Conservation (phyloP, 2,888 invertebrate genomes). For the Morinoia aosen region DNA sequence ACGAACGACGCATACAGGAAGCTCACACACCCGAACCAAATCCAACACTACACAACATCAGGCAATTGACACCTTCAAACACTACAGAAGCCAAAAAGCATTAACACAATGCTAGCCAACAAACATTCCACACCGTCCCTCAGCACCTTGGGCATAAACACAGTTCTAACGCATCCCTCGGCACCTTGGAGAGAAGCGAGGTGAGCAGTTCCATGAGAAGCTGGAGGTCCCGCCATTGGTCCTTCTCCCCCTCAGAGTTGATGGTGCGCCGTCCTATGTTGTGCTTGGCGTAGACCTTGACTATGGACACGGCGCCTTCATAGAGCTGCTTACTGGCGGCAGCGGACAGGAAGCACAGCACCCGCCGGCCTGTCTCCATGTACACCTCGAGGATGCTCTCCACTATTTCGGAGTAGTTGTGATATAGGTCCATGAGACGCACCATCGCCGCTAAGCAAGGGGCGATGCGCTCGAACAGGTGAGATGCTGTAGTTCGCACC, state of each 20-base stretch:
- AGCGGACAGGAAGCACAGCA: conserved; percentile 77
- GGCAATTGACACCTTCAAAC: too few species aligned
- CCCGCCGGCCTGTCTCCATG: conserved; percentile 80
- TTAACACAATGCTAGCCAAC: too few species aligned
- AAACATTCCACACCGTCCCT: too few species aligned
- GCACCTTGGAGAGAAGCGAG: conserved; percentile 75
- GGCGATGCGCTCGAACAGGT: conserved; percentile 77
- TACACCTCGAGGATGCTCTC: conserved; percentile 82
- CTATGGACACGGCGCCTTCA: conserved; percentile 79
- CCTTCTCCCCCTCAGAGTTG: conserved; percentile 78
- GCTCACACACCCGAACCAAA: too few species aligned
- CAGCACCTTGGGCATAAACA: too few species aligned
- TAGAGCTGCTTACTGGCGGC: conserved; percentile 79
- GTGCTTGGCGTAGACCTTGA: conserved; percentile 74
- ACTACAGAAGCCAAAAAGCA: too few species aligned
- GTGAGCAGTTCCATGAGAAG: conserved; percentile 84
- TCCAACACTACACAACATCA: too few species aligned
- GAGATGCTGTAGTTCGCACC: conserved; percentile 73
- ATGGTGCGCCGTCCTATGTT: conserved; percentile 69
- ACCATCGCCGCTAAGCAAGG: conserved; percentile 80
- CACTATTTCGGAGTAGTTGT: conserved; percentile 85
- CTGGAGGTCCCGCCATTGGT: conserved; percentile 82
- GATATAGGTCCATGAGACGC: conserved; percentile 81
- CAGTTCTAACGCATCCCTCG: too few species aligned
- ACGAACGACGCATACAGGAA: too few species aligned